Evolutionary conservation across 2,888 invertebrate genomes (phyloP).

Genomic region (Hemicrepidius hirtus): DNA sequence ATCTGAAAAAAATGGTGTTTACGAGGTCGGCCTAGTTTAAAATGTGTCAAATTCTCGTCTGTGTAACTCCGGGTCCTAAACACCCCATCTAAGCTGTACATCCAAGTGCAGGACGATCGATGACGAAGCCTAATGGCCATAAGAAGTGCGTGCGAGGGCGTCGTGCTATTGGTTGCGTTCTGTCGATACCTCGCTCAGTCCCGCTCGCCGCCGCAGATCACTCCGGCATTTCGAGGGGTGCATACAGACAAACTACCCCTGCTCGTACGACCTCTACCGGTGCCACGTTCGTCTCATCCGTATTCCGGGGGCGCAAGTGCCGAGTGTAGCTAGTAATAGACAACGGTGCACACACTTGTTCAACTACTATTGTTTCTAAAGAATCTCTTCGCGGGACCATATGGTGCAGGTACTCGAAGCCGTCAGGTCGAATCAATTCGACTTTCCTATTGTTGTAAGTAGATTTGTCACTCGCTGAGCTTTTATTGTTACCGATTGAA

Average conservation of each 20-base stretch:
- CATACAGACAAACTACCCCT: slow-evolving; percentile 60
- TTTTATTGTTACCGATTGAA: slow-evolving; percentile 31
- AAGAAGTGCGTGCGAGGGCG: slow-evolving; percentile 70
- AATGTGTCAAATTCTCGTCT: slow-evolving; percentile 40
- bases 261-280: slow-evolving; percentile 49
- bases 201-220: slow-evolving; percentile 64
- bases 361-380: slow-evolving; percentile 64
- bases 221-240: slow-evolving; percentile 64
- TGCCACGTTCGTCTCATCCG: slow-evolving; percentile 49
- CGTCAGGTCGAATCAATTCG: slow-evolving; percentile 86
- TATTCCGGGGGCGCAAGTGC: slow-evolving; percentile 46
- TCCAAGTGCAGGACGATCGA: slow-evolving; percentile 64
- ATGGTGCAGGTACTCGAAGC: slow-evolving; percentile 89
- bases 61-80: slow-evolving; percentile 40
- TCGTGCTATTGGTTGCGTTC: slow-evolving; percentile 70
- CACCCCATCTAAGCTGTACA: slow-evolving; percentile 51
- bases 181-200: slow-evolving; percentile 64
- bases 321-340: slow-evolving; percentile 51
- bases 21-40: slow-evolving; percentile 31
- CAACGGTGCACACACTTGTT: slow-evolving; percentile 48
- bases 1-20: slow-evolving; percentile 10
- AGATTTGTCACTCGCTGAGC: slow-evolving; percentile 59
- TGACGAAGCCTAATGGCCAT: slow-evolving; percentile 69
- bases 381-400: slow-evolving; percentile 71
- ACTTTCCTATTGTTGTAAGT: slow-evolving; percentile 87